A percentile compares a stretch with the other conserved stretches of the same genome.
These are phyloP conservation scores for Diplolepis rosae DNA, from an alignment of 2,888 invertebrate species.

Conservation along the genomic window DNA sequence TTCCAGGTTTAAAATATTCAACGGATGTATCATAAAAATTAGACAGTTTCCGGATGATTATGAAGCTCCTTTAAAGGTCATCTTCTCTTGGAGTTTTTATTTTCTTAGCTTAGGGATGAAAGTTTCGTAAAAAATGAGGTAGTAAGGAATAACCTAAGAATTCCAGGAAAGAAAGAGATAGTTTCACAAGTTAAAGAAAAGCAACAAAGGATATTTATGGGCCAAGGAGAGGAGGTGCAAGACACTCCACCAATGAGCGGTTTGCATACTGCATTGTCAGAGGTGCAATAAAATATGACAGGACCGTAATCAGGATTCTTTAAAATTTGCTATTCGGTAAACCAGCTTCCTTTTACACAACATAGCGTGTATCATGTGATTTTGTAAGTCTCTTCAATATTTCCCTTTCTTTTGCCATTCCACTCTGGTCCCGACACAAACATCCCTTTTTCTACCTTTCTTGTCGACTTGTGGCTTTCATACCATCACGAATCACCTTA, in stretches of 20 bases:
- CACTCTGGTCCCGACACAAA: neutral
- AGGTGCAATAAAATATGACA: constrained; percentile 67
- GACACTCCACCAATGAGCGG: neutral
- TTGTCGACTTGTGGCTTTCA: constrained; percentile 1
- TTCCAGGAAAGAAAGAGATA: neutral
- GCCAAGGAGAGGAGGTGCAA: neutral
- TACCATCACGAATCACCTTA: constrained; percentile 1
- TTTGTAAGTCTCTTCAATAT: constrained; percentile 14
- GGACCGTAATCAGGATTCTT: constrained; percentile 67
- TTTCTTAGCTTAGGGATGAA: neutral
- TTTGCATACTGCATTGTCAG: constrained; percentile 51
- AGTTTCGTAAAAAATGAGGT: constrained; percentile 1
- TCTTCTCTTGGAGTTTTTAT: neutral
- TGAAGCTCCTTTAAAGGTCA: constrained; percentile 22
- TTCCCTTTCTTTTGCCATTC: neutral
- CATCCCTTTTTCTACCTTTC: constrained; percentile 18
- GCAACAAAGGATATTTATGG: neutral
- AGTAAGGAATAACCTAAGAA: constrained; percentile 16
- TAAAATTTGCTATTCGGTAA: constrained; percentile 50
- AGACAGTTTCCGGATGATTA: constrained; percentile 11
- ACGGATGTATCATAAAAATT: neutral
- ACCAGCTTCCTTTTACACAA: constrained; percentile 43
- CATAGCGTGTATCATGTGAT: constrained; percentile 23
- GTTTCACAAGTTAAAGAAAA: neutral
- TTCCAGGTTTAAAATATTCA: neutral